These are phyloP conservation scores for Ceratoteleas bidentatus DNA, from an alignment of 1,140 invertebrate species.

Conservation along the genomic window DNA sequence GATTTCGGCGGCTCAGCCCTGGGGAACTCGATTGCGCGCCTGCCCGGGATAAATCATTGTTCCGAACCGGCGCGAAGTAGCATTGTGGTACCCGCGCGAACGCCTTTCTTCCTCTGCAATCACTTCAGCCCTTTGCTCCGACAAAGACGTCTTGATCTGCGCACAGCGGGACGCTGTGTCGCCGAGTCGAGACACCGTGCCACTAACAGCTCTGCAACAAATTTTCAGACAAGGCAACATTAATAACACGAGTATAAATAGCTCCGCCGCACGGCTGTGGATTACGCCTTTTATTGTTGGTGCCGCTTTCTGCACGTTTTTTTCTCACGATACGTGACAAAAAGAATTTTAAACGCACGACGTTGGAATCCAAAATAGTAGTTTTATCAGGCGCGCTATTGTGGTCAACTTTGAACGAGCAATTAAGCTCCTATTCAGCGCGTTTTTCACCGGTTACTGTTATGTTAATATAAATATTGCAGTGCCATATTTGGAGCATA, in stretches of 20 bases:
- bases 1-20: not conserved
- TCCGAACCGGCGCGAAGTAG: conserved; percentile 20
- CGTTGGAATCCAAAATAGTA: not conserved
- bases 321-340: conserved; percentile 52
- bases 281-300: conserved; percentile 37
- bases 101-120: conserved; percentile 32
- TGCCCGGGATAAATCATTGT: conserved; percentile 19
- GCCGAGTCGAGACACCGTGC: conserved; percentile 49
- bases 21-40: not conserved
- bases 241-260: conserved; percentile 52
- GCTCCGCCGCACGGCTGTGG: conserved; percentile 1
- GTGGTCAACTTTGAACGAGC: not conserved
- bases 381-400: not conserved
- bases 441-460: not conserved
- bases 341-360: conserved; percentile 24
- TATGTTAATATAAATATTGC: not conserved
- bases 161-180: conserved; percentile 48
- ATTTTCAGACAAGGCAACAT: conserved; percentile 55
- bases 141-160: conserved; percentile 62
- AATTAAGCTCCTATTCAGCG: not conserved
- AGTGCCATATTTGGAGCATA: too few relatives aligned
- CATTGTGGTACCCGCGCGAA: conserved; percentile 14
- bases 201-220: conserved; percentile 18
- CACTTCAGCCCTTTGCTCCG: conserved; percentile 42
- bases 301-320: conserved; percentile 17